Conservation (phyloP, 2,888 invertebrate species). For the Acanthoscelides obtectus region DNA sequence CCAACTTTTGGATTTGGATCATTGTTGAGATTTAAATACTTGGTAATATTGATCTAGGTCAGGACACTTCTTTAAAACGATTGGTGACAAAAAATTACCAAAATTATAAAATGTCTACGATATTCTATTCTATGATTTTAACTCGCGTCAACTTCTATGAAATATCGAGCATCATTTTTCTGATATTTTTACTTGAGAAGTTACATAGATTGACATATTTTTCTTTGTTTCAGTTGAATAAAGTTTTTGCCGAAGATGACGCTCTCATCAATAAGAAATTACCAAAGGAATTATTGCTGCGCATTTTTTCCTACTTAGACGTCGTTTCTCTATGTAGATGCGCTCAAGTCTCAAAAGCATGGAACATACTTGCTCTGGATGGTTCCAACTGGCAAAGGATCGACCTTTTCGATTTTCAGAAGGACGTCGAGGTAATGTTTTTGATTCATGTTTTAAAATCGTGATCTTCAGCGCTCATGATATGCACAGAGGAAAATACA, state of each 20-base stretch:
- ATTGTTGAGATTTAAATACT: too few species aligned
- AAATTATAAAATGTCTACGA: too few species aligned
- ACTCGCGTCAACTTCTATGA: too few species aligned
- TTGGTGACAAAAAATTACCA: too few species aligned
- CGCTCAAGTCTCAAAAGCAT: slow-evolving; percentile 75
- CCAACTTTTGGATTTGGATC: too few species aligned
- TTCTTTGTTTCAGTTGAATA: slow-evolving; percentile 56
- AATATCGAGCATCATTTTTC: not conserved
- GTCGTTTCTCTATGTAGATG: slow-evolving; percentile 93
- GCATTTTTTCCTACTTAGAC: slow-evolving; percentile 93
- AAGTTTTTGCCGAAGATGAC: slow-evolving; percentile 75
- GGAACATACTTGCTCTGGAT: slow-evolving; percentile 97
- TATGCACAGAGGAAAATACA: too few species aligned
- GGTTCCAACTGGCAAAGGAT: slow-evolving; percentile 99
- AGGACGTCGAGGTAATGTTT: slow-evolving; percentile 84
- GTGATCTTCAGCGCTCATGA: too few species aligned
- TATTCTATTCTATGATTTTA: too few species aligned
- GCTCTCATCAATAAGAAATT: slow-evolving; percentile 89
- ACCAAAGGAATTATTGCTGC: slow-evolving; percentile 91
- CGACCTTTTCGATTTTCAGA: slow-evolving; percentile 97
- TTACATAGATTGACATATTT: not conserved
- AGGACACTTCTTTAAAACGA: too few species aligned
- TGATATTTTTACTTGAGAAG: not conserved
- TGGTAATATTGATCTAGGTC: too few species aligned
- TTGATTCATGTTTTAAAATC: not conserved